Evolutionary conservation across 2,888 invertebrate genomes (phyloP).

Genomic region (Limnephilus auricula): DNA sequence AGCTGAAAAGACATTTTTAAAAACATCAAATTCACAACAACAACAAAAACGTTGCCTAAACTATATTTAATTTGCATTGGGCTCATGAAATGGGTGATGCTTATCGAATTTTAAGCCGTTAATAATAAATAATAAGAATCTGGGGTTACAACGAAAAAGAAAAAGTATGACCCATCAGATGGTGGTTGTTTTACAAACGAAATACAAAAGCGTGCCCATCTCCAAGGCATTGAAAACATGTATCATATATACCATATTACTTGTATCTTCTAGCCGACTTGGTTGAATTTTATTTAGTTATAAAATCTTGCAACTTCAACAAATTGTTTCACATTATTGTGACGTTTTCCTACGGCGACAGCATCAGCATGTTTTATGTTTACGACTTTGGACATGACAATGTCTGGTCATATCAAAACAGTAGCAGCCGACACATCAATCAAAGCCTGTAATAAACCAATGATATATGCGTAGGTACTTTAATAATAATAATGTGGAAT

Average conservation of each 20-base stretch:
- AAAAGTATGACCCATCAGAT: background rate
- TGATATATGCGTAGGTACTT: background rate
- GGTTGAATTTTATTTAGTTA: background rate
- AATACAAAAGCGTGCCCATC: background rate
- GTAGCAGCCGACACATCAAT: background rate
- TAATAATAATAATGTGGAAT: background rate
- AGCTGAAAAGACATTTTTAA: background rate
- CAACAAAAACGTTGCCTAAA: background rate
- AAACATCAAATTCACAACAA: background rate
- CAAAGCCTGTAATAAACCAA: background rate
- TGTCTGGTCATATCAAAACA: background rate
- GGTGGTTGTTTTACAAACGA: background rate
- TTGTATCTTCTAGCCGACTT: background rate
- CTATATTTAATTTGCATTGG: background rate
- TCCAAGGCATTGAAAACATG: too few relatives aligned
- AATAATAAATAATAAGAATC: background rate
- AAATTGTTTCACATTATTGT: background rate
- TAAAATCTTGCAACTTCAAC: background rate
- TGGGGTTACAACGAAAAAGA: background rate
- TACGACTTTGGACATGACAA: conserved; percentile 2
- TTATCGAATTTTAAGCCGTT: background rate
- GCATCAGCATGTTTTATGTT: background rate
- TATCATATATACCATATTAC: background rate
- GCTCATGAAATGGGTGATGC: background rate
- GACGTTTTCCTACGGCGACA: background rate